Conservation (phyloP, 1,140 invertebrate species). For the Musca domestica region DNA sequence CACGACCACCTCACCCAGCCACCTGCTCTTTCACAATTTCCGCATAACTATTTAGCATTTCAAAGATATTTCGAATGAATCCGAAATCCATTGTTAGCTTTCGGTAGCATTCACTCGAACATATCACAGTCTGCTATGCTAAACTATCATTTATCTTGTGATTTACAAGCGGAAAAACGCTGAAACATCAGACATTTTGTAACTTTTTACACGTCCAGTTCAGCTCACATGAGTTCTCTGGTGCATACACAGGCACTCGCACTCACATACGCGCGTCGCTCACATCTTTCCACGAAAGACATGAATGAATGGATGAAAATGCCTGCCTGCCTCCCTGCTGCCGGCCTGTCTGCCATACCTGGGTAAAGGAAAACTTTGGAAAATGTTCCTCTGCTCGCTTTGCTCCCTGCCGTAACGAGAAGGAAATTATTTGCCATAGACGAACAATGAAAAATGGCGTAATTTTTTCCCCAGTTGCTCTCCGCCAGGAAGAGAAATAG, state of each 20-base stretch:
- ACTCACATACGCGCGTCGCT: too few species aligned
- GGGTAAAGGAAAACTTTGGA: background rate
- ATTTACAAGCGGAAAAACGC: slow-evolving; percentile 15
- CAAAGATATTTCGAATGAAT: too few species aligned
- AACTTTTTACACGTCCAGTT: too few species aligned
- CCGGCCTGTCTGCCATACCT: background rate
- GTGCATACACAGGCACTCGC: too few species aligned
- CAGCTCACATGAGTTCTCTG: too few species aligned
- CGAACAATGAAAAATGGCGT: slow-evolving; percentile 13
- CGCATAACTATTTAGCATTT: too few species aligned
- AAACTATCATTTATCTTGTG: slow-evolving; percentile 16
- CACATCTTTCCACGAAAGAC: too few species aligned
- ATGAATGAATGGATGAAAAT: background rate
- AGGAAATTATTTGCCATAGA: slow-evolving; percentile 17
- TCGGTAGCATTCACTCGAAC: too few species aligned
- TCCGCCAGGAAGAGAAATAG: background rate
- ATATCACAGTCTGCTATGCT: background rate
- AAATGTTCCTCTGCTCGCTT: background rate
- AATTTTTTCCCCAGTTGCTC: background rate
- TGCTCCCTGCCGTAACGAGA: background rate
- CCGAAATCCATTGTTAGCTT: too few species aligned
- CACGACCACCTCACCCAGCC: too few species aligned
- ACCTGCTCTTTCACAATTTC: too few species aligned
- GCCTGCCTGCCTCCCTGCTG: too few species aligned
- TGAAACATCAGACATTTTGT: slow-evolving; percentile 9